These are phyloP conservation scores for Perca fluviatilis DNA, from an alignment of 2,113 vertebrate genomes.

Conservation along the genomic window DNA sequence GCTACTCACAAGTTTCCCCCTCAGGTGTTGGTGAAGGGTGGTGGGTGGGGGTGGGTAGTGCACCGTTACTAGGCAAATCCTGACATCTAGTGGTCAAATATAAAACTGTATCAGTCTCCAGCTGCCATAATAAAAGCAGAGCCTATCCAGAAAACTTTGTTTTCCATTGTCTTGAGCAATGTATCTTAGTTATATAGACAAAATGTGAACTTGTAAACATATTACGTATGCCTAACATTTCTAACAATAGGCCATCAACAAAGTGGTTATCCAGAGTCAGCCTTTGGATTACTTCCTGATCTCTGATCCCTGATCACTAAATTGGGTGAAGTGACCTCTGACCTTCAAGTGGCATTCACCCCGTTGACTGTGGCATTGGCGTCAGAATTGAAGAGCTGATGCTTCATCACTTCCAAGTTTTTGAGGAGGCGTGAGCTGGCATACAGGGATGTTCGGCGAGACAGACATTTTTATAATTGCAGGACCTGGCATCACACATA, in stretches of 20 bases:
- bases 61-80: conserved; percentile 82
- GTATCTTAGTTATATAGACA: background rate
- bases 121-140: background rate
- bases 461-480: conserved; percentile 5
- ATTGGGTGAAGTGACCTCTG: conserved; percentile 73
- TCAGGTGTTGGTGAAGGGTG: conserved; percentile 70
- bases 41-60: conserved; percentile 47
- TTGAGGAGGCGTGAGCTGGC: conserved; percentile 5
- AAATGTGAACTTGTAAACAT: background rate
- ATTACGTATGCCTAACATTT: background rate
- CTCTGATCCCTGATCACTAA: conserved; percentile 48
- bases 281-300: conserved; percentile 38
- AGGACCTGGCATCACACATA: background rate
- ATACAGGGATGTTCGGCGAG: background rate
- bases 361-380: conserved; percentile 44
- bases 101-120: conserved; percentile 40
- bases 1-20: conserved; percentile 82
- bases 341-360: conserved; percentile 68
- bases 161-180: background rate
- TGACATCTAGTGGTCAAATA: conserved; percentile 92
- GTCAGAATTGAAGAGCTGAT: conserved; percentile 42
- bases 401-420: background rate
- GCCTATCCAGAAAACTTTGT: background rate
- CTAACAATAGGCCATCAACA: background rate
- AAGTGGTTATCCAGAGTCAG: conserved; percentile 31